phyloP scores from a whole-genome alignment of 2,888 invertebrate species.

The Mesochorus sp. region DNA sequence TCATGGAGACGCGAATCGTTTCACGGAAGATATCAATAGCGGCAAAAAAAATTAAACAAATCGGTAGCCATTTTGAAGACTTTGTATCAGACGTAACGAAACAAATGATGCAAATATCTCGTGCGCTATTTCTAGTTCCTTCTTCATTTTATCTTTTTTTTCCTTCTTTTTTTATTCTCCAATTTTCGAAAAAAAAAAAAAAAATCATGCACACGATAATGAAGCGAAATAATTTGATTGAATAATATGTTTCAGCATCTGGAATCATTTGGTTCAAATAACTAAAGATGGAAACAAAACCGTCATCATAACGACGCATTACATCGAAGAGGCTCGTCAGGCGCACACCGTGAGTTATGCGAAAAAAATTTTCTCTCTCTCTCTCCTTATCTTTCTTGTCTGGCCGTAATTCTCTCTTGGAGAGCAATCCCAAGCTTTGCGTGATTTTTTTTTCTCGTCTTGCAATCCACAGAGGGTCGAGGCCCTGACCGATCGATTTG shows the following conservation, averaged over 20 bases:
- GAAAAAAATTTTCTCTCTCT: background rate
- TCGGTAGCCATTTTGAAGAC: background rate
- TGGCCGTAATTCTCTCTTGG: background rate
- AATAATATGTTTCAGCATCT: conserved; percentile 86
- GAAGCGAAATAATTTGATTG: background rate
- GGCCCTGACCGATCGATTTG: conserved; percentile 36
- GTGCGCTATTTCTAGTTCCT: no score
- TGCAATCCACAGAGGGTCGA: conserved; percentile 24
- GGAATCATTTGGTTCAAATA: conserved; percentile 96
- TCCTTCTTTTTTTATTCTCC: no score
- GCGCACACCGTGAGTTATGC: conserved; percentile 89
- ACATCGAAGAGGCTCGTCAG: conserved; percentile 96
- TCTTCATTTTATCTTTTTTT: no score
- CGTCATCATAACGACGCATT: conserved; percentile 96
- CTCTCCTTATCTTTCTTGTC: background rate
- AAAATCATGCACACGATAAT: background rate
- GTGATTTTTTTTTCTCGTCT: conserved; percentile 11
- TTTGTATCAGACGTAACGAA: background rate
- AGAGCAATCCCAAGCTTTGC: background rate
- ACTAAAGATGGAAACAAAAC: conserved; percentile 95
- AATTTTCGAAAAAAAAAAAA: no score
- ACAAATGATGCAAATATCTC: no score
- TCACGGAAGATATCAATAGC: conserved; percentile 33
- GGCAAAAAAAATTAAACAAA: conserved; percentile 17
- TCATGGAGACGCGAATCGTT: conserved; percentile 36